These are phyloP conservation scores for Coleophora flavipennella DNA, from an alignment of 2,888 invertebrate genomes.

Conservation along the genomic window DNA sequence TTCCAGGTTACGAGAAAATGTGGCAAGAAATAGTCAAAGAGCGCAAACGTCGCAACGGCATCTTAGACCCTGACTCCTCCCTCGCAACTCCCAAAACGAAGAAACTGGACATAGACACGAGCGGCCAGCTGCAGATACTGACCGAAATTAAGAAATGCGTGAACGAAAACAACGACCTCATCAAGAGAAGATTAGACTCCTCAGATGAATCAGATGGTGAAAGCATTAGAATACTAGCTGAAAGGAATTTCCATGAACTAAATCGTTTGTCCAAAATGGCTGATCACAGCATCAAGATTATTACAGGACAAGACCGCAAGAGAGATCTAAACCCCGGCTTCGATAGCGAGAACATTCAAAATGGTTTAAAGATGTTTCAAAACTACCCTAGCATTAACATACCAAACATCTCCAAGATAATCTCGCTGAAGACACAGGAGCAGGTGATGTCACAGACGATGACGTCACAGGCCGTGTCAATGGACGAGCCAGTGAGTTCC, in stretches of 20 bases:
- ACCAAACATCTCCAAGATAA: constrained; percentile 54
- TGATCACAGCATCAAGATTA: constrained; percentile 54
- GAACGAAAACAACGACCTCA: constrained; percentile 58
- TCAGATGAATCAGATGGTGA: constrained; percentile 30
- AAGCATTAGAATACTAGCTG: constrained; percentile 50
- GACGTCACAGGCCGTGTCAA: constrained; percentile 51
- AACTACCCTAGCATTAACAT: constrained; percentile 48
- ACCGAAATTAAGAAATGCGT: constrained; percentile 59
- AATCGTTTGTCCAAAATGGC: constrained; percentile 62
- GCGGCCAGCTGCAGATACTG: constrained; percentile 49
- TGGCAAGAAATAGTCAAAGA: constrained; percentile 78
- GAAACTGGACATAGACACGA: constrained; percentile 34
- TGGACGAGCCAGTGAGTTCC: constrained; percentile 54
- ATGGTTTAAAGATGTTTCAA: constrained; percentile 18
- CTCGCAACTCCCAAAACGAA: constrained; percentile 20
- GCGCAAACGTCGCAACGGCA: constrained; percentile 69
- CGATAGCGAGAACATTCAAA: constrained; percentile 55
- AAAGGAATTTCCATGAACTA: constrained; percentile 61
- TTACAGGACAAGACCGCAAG: constrained; percentile 49
- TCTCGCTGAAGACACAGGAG: constrained; percentile 44
- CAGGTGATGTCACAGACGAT: constrained; percentile 37
- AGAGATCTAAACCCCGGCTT: constrained; percentile 55
- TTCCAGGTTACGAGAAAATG: constrained; percentile 73
- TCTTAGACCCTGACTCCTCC: constrained; percentile 24
- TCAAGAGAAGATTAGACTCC: constrained; percentile 50